Evolutionary conservation across 1,140 invertebrate species (phyloP).

Genomic region (Conus betulinus): DNA sequence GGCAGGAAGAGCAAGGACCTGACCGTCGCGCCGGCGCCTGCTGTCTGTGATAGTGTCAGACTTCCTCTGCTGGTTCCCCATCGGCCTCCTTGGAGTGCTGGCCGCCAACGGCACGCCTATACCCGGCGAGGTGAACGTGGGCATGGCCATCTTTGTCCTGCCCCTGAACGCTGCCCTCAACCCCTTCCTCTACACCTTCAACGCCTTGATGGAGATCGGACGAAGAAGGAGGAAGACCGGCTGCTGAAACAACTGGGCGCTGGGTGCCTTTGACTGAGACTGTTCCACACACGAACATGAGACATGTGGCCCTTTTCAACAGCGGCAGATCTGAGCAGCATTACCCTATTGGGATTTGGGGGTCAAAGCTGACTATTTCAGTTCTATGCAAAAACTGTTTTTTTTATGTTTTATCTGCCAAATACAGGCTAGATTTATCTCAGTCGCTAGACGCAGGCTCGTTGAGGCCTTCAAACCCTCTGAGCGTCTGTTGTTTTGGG

Average conservation of each 20-base stretch:
- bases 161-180: conserved; percentile 56
- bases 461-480: no score
- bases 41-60: conserved; percentile 43
- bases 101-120: conserved; percentile 42
- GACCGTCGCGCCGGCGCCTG: conserved; percentile 43
- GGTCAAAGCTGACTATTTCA: no score
- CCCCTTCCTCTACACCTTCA: conserved; percentile 54
- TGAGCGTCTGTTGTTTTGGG: no score
- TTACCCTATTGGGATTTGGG: neutral
- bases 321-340: neutral
- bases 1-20: conserved; percentile 34
- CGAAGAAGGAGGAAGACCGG: neutral
- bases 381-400: no score
- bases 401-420: no score
- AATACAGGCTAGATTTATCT: no score
- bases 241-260: neutral
- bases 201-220: conserved; percentile 21
- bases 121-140: conserved; percentile 51
- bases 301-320: neutral
- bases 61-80: conserved; percentile 39
- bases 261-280: neutral
- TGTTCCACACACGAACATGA: neutral
- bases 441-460: no score
- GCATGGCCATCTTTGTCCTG: conserved; percentile 50
- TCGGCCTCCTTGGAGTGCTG: conserved; percentile 35